Percentiles rank a stretch among this genome's conserved stretches.
Evolutionary conservation across 2,113 vertebrate genomes (phyloP).

Genomic region (Dissostichus mawsoni): DNA sequence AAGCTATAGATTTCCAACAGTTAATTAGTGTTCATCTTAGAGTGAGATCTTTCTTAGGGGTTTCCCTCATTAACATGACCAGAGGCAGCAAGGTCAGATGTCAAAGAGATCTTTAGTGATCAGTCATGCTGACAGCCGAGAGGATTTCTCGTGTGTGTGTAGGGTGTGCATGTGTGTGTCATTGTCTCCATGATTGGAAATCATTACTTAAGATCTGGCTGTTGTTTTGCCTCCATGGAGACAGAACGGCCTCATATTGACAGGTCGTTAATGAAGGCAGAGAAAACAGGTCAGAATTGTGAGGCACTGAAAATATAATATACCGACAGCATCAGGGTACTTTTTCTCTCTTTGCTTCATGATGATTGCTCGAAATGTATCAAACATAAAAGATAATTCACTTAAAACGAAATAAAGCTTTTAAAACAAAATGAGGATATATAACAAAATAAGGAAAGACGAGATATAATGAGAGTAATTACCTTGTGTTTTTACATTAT

Average conservation of each 20-base stretch:
- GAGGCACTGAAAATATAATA: slow-evolving; percentile 1
- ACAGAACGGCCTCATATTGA: slow-evolving; percentile 24
- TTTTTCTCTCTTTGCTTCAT: not conserved
- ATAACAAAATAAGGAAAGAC: not conserved
- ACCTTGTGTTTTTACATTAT: not conserved
- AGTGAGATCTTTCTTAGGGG: slow-evolving; percentile 4
- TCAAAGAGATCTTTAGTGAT: slow-evolving; percentile 35
- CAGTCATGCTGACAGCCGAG: slow-evolving; percentile 26
- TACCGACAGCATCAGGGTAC: not conserved
- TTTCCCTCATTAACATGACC: not conserved
- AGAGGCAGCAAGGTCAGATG: slow-evolving; percentile 11
- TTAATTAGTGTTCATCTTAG: slow-evolving; percentile 5
- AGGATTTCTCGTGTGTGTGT: not conserved
- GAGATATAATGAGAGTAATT: not conserved
- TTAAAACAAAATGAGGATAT: not conserved
- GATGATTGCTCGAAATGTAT: not conserved
- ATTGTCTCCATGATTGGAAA: slow-evolving; percentile 46
- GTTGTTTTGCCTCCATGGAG: slow-evolving; percentile 52
- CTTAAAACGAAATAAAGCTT: not conserved
- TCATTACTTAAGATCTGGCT: slow-evolving; percentile 43
- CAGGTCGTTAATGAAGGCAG: slow-evolving; percentile 17
- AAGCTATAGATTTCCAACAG: slow-evolving; percentile 30
- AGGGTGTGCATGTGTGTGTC: not conserved
- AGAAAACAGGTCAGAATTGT: not conserved
- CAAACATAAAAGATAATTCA: not conserved